These are phyloP conservation scores for Lycocorax pyrrhopterus DNA, from an alignment of 2,113 vertebrate genomes.

Conservation along the genomic window DNA sequence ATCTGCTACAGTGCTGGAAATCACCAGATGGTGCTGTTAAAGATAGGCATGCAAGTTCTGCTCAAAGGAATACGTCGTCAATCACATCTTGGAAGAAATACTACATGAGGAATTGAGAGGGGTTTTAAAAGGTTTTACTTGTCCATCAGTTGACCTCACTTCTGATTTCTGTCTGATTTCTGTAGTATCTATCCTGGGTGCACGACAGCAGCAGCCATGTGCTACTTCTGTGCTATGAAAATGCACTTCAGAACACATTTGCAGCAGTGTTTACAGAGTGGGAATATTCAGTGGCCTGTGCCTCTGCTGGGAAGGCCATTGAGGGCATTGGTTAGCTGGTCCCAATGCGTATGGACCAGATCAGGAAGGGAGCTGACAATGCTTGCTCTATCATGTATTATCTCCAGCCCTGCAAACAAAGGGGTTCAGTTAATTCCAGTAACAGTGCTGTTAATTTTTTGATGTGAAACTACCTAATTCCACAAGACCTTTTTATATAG, in stretches of 20 bases:
- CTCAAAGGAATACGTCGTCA: not conserved
- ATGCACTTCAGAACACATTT: not conserved
- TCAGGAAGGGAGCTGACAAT: not conserved
- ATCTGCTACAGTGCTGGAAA: not conserved
- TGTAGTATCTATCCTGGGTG: not conserved
- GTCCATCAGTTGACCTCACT: not conserved
- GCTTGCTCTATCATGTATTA: not conserved
- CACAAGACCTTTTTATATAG: not conserved
- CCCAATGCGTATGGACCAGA: fast-evolving
- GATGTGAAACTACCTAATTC: not conserved
- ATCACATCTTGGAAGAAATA: not conserved
- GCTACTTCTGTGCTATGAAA: not conserved
- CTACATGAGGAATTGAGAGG: not conserved
- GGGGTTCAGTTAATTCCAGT: not conserved
- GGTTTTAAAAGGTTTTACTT: not conserved
- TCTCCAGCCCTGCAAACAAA: not conserved
- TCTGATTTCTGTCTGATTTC: not conserved
- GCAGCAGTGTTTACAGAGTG: not conserved
- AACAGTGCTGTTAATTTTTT: not conserved
- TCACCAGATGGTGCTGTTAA: conserved; percentile 43
- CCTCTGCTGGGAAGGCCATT: not conserved
- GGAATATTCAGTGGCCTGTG: not conserved
- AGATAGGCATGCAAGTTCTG: not conserved
- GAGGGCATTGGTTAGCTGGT: fast-evolving
- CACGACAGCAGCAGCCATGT: fast-evolving